Percentiles rank a stretch among this genome's conserved stretches.
Evolutionary conservation across 2,113 vertebrate species (phyloP).

Genomic region (Leptocoma aspasia): DNA sequence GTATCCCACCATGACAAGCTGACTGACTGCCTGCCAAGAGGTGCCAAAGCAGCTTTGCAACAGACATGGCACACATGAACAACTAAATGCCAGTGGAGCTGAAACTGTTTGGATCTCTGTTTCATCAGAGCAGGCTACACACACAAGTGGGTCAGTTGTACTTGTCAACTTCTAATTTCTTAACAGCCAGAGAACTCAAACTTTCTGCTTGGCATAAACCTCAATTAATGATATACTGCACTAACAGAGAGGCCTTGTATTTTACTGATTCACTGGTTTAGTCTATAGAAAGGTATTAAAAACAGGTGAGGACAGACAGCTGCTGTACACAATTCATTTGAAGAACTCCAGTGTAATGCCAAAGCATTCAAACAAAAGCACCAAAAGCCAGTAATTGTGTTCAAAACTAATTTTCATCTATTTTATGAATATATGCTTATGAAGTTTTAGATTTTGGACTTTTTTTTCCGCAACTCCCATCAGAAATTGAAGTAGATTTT

Average conservation of each 20-base stretch:
- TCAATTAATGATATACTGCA: background rate
- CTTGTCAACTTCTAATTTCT: conserved; percentile 18
- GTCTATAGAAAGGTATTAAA: conserved; percentile 52
- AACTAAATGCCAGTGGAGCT: background rate
- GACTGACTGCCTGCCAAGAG: background rate
- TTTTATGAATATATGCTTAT: background rate
- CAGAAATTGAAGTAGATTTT: background rate
- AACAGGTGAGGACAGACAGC: conserved; percentile 29
- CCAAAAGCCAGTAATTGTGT: background rate
- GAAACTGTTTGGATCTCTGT: background rate
- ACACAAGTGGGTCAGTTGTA: conserved; percentile 29
- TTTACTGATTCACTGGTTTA: conserved; percentile 26
- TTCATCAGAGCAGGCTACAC: background rate
- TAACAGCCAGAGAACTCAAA: background rate
- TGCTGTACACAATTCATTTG: background rate
- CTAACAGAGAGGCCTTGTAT: conserved; percentile 31
- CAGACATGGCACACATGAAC: background rate
- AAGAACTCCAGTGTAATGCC: background rate
- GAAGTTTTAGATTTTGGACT: background rate
- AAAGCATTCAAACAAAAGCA: background rate
- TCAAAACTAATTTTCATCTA: background rate
- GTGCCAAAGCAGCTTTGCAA: conserved; percentile 4
- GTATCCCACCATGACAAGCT: background rate
- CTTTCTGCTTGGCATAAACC: conserved; percentile 15
- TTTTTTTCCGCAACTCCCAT: background rate